phyloP scores from a whole-genome alignment of 2,888 invertebrate species.

The Brachylomia viminalis region DNA sequence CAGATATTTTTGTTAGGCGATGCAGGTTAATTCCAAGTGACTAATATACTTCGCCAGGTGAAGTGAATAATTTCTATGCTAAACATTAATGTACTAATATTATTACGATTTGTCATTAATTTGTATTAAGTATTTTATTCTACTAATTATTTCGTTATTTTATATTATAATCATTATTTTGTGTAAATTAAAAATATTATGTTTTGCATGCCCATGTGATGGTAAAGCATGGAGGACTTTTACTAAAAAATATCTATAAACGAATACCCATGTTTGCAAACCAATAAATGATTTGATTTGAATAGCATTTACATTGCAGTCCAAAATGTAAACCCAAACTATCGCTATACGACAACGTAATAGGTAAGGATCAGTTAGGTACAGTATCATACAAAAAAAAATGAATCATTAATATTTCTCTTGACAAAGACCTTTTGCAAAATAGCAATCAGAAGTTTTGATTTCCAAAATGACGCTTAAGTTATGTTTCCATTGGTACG shows the following conservation, averaged over 20 bases:
- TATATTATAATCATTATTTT: too few relatives aligned
- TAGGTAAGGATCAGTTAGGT: background rate
- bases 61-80: background rate
- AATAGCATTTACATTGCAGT: background rate
- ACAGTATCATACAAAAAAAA: background rate
- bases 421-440: background rate
- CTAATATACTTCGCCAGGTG: constrained; percentile 2
- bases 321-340: background rate
- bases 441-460: background rate
- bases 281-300: too few relatives aligned
- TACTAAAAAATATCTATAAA: too few relatives aligned
- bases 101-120: too few relatives aligned
- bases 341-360: background rate
- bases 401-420: background rate
- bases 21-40: constrained; percentile 41
- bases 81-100: background rate
- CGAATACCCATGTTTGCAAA: too few relatives aligned
- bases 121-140: too few relatives aligned
- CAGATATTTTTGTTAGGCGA: constrained; percentile 46
- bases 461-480: background rate
- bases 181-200: too few relatives aligned
- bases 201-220: too few relatives aligned
- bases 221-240: too few relatives aligned
- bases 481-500: background rate
- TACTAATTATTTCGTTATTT: too few relatives aligned